Evolutionary conservation across 2,797 vertebrate species (phyloP).

Genomic region (Hydrophis major): DNA sequence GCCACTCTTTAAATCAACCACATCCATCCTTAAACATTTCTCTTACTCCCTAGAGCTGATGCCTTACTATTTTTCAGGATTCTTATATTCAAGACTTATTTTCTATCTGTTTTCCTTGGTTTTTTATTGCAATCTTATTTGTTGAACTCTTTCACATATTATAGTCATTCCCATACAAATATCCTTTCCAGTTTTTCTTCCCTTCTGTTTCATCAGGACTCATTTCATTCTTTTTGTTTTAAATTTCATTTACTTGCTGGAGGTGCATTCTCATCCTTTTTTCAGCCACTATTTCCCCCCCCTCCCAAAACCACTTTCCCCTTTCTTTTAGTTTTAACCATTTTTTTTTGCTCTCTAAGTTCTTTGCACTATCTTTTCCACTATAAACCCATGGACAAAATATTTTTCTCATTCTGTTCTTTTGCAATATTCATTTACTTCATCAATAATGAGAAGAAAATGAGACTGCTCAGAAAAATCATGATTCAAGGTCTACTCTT

Average conservation of each 20-base stretch:
- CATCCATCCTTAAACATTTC: neutral
- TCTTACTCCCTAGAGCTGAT: neutral
- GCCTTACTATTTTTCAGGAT: neutral
- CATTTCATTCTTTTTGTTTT: neutral
- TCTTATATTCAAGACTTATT: neutral
- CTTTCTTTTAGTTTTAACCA: neutral
- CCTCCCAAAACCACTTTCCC: neutral
- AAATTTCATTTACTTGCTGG: neutral
- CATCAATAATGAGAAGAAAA: neutral
- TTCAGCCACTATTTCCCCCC: neutral
- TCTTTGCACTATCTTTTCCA: neutral
- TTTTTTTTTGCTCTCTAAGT: neutral
- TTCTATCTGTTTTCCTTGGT: neutral
- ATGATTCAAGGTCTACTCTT: neutral
- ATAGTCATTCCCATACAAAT: neutral
- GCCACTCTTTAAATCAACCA: neutral
- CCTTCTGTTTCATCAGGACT: neutral
- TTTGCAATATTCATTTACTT: neutral
- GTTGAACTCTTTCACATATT: neutral
- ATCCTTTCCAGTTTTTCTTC: neutral
- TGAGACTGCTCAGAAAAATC: neutral
- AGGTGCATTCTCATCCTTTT: neutral
- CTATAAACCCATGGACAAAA: neutral
- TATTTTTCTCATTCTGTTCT: neutral
- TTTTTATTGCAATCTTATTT: neutral